Evolutionary conservation across 2,888 invertebrate species (phyloP), one percentile per base, ranked within the genome.

Genomic region (Aphrophora alni): DNA sequence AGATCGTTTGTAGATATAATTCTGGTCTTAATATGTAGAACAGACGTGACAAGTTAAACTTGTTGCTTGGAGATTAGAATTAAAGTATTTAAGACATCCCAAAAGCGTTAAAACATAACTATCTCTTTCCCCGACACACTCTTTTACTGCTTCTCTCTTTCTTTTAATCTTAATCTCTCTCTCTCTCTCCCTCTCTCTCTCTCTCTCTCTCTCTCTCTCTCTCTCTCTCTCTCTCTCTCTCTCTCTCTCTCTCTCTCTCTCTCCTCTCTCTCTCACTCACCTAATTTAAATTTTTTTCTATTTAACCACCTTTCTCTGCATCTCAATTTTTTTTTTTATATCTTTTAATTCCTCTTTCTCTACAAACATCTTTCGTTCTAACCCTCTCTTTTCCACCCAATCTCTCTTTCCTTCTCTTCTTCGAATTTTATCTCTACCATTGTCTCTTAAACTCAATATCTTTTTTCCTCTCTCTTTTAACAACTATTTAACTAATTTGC

Each of bases 171-270:
- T n/a, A 27, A 25, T 71, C 2, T 25, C 24, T 10, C 26, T 25
- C 68, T 28, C 38, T 76, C 76, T 69, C 0, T 68, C 33, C 38
- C 44, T 74, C 70, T 71, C 72, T 74, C 72, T 38, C 72, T 71
- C 12, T 44, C 44, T 72, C 33, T 72, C 10, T 77, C 33, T 77
- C 71, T 77, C 44, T 38, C 33, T 80, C 75, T 44, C 44, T 38
- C 38, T 70, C 12, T 24, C 25, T 25, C 70, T 68, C 26, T 80
- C 69, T 38, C 71, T 73, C 70, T 28, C 10, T 12, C 74, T 28
- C 59, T 14, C 68, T 78, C 27, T 38, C 69, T 68, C 27, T 38
- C 28, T 59, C 24, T 78, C n/a, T n/a, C n/a, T n/a, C n/a, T n/a
- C n/a, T n/a, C n/a, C 33, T 59, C 14, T 77, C 33, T 71, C 38